Base-by-base conservation (phyloP, 1,140 invertebrate genomes). In the Orussus abietinus region DNA sequence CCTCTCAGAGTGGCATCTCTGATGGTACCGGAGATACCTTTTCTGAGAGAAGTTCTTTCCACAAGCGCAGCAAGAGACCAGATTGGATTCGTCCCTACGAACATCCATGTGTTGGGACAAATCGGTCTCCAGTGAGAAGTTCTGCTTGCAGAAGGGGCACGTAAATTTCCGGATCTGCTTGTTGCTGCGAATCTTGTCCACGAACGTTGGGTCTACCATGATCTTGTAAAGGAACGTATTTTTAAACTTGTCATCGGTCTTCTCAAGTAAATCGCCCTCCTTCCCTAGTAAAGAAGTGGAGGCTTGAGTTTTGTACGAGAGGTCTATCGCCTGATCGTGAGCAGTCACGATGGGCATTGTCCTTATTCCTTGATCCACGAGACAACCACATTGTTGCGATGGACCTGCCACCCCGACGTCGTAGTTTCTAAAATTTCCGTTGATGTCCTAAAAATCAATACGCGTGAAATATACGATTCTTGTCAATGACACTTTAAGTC, bases 151-250 rank as follows among this genome's bases (percentile, higher is more conserved):
- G 32, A 55, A 69, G 2, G 47, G 40, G 12, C 67, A 70, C 1
- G 21, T 9, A n/a, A 48, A 43, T 2, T 35, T 59, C 1, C n/a
- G 13, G 2, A 12, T 12, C 10, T 32, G 6, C 13, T 54, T 58
- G 5, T 43, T 38, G 17, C 46, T 57, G 5, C 51, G 53, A 30
- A 64, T 45, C 20, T 46, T 65, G 0, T 57, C 51, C 4, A 62
- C 14, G 36, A 69, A 66, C 2, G 53, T 42, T 0, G 66, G 61
- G 42, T 70, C 64, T 0, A 64, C 69, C 54, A 69, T 64, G 9
- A 69, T 60, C 25, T 66, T 56, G n/a, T 67, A 70, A 2, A 70
- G 54, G 17, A 59, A 59, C 3, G 65, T 65, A 9, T 61, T 47
- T 31, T 65, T 59, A 6, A 62, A 45, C 10, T 50, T 57, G 3